Base-by-base conservation (phyloP, 2,888 invertebrate species). In the Lasioglossum oenotherae region DNA sequence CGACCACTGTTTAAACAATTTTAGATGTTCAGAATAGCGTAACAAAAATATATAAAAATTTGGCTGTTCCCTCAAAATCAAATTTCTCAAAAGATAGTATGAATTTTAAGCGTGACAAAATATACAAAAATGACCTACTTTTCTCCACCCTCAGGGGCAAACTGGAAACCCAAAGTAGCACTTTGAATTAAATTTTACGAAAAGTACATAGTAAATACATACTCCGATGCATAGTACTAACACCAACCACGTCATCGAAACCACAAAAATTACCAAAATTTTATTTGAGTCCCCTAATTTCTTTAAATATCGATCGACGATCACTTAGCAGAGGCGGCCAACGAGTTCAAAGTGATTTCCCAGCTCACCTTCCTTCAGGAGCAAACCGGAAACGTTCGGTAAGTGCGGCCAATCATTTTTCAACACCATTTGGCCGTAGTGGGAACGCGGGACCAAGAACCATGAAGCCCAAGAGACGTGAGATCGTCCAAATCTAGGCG, bases 291-390 rank as follows among this genome's bases (percentile, higher is more conserved):
- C 27, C 1, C 10, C 31, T 14, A 6, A 64, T 64, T 60, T 31
- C 27, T 60, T 60, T 16, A 31, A 31, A 31, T 31, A 31, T 14
- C 31, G 16, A 64, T 2, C 14, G 31, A 31, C 10, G 3, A n/a
- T 53, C 53, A 10, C 53, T n/a, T 2, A 1, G 3, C 53, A 64
- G 31, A 16, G 16, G 16, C 6, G 31, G n/a, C 0, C 64, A 31
- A 64, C 16, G 64, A 31, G 31, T 64, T 67, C 6, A 67, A 67
- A 67, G 12, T 3, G 19, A 46, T 19, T 72, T 78, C 14, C 10
- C 49, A 35, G 73, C 89, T 80, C 74, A 91, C 92, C 92, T 91
- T 92, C 90, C 53, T 92, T 92, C 60, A 92, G 69, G 27, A 84
- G 71, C 35, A 69, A 69, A 38, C 91, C 92, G 23, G 92, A 86